Percentiles rank a stretch among this genome's conserved stretches.
Conservation (phyloP, 2,888 invertebrate genomes). For the Nineta flava region DNA sequence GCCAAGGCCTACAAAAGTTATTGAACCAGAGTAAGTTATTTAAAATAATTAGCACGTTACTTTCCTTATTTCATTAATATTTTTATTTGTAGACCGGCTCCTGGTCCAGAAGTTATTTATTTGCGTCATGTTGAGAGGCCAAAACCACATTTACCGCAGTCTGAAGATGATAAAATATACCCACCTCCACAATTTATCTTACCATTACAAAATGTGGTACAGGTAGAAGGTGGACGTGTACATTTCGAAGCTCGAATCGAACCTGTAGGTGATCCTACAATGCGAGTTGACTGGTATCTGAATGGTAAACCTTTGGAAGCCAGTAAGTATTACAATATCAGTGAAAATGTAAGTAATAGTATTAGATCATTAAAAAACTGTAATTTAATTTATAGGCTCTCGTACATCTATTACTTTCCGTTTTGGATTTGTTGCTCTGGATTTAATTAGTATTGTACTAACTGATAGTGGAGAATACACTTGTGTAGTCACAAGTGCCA, state of each 20-base stretch:
- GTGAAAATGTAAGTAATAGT: not conserved
- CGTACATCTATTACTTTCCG: slow-evolving; percentile 89
- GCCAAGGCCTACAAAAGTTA: slow-evolving; percentile 84
- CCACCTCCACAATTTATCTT: slow-evolving; percentile 86
- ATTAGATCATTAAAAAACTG: not conserved
- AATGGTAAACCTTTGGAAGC: slow-evolving; percentile 84
- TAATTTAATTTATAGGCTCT: slow-evolving; percentile 49
- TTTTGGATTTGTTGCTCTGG: slow-evolving; percentile 93
- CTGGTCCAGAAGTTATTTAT: slow-evolving; percentile 88
- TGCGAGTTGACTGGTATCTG: slow-evolving; percentile 92
- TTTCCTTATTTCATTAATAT: not conserved
- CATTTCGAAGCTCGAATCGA: slow-evolving; percentile 96
- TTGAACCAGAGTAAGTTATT: slow-evolving; percentile 76
- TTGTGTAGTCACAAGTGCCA: slow-evolving; percentile 72
- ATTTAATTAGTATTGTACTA: slow-evolving; percentile 69
- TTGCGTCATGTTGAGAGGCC: slow-evolving; percentile 83
- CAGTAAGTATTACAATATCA: slow-evolving; percentile 47
- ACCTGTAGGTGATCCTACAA: slow-evolving; percentile 90
- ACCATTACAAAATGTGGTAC: slow-evolving; percentile 64
- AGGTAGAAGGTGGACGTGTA: slow-evolving; percentile 81
- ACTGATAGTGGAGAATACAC: slow-evolving; percentile 84
- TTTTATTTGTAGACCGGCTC: slow-evolving; percentile 49
- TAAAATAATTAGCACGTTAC: not conserved
- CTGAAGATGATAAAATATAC: slow-evolving; percentile 75
- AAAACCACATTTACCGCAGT: slow-evolving; percentile 60